A percentile compares a stretch with the other conserved stretches of the same genome.
Evolutionary conservation across 1,140 invertebrate species (phyloP).

Genomic region (Platorchestia sp.): DNA sequence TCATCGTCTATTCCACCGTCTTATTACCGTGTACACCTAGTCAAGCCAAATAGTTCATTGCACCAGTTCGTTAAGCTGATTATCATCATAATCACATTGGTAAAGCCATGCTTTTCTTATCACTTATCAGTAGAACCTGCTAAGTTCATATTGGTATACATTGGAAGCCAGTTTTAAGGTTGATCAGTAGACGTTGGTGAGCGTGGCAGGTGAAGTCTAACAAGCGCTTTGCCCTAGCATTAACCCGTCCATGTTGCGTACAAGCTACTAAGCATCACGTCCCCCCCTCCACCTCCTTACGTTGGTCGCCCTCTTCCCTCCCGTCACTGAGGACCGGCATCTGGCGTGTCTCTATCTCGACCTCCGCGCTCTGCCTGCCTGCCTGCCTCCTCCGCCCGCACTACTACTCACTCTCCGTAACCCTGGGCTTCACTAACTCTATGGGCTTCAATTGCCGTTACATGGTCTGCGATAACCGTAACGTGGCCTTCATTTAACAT

Average conservation of each 20-base stretch:
- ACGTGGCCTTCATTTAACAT: background rate
- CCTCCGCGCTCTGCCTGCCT: constrained; percentile 7
- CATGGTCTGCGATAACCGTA: background rate
- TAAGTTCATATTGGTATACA: background rate
- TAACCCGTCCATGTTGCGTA: background rate
- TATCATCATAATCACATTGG: background rate
- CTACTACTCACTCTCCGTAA: background rate
- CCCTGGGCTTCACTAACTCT: background rate
- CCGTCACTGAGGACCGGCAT: background rate
- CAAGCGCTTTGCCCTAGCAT: background rate
- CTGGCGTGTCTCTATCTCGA: background rate
- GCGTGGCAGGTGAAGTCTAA: background rate
- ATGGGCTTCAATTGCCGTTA: background rate
- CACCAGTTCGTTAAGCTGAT: background rate
- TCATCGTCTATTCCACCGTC: background rate
- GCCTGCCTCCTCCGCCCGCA: background rate
- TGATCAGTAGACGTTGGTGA: background rate
- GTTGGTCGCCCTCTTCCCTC: background rate
- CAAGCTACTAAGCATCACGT: background rate
- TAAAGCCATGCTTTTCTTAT: background rate
- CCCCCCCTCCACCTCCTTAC: background rate
- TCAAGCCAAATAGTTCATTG: background rate
- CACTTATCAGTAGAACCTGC: background rate
- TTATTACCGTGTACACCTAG: background rate
- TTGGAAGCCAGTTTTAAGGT: background rate